Evolutionary conservation across 2,797 vertebrate species (phyloP), one percentile per base, ranked within the genome.

Genomic region (Sus cebifrons): DNA sequence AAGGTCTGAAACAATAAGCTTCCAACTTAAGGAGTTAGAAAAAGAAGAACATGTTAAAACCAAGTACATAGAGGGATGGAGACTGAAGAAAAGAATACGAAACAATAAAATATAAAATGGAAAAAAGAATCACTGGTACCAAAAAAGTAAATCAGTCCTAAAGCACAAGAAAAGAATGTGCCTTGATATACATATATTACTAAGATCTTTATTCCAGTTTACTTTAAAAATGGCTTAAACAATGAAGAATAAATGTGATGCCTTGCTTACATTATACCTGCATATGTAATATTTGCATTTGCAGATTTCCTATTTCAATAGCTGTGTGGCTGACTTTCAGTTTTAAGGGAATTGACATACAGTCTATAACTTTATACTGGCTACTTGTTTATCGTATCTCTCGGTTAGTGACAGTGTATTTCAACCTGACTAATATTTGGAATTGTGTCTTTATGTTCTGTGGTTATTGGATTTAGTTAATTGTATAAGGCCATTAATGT

Each of bases 91-190:
- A 77, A 78, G 52, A 56, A 78, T 78, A 78, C 29, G 56, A 78
- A 78, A 78, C 52, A 78, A 56, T 56, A 78, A 32, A 78, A 32
- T 78, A 32, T 56, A n/a, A 78, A 56, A 20, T 78, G 6, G 52
- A 18, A 56, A 78, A 56, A 32, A 56, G 56, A 78, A 56, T 78
- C 18, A 13, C 27, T 54, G 52, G 49, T 54, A 54, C 27, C 49
- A 78, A 36, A 56, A 78, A 32, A 11, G 29, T 78, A 21, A 6
- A 91, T 97, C 96, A 97, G 97, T 97, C 97, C 95, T 97, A 96
- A 97, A 98, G 97, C 97, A 98, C 97, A 98, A 97, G 89, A 94
- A 81, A 91, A 96, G 96, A 96, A 98, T 97, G 98, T 98, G 98
- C 98, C 98, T 98, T 98, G 97, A 95, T 98, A 95, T 98, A 97